phyloP scores from a whole-genome alignment of 2,113 vertebrate genomes.

The Uria aalge region DNA sequence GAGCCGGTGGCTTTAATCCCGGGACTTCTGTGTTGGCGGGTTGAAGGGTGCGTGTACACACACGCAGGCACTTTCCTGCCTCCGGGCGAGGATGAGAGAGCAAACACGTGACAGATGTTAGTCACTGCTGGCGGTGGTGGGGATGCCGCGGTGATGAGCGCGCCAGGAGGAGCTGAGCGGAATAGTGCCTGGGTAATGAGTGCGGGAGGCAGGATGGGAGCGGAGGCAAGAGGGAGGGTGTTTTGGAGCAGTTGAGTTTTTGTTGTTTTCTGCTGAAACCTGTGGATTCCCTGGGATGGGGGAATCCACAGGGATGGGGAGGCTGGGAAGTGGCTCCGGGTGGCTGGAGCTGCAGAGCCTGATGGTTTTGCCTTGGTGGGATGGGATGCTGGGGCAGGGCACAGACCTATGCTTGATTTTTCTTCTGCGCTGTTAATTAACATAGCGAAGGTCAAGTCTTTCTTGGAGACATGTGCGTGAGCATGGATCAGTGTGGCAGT shows the following conservation, averaged over 20 bases:
- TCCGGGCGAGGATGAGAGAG: not conserved
- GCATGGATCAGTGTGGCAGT: not conserved
- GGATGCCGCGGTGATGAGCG: not conserved
- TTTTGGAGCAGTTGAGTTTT: not conserved
- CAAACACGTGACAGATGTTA: not conserved
- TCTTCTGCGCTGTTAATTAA: not conserved
- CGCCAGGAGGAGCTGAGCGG: not conserved
- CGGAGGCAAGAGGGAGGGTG: rapidly evolving
- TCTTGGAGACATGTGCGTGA: not conserved
- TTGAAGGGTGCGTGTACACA: not conserved
- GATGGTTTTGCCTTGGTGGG: not conserved
- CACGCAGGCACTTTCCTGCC: not conserved
- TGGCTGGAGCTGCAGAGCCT: not conserved
- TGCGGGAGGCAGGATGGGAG: not conserved
- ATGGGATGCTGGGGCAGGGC: not conserved
- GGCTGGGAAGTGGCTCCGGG: not conserved
- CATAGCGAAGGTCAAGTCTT: not conserved
- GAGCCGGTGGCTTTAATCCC: not conserved
- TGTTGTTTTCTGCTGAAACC: not conserved
- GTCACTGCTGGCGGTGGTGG: not conserved
- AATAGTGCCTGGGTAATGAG: not conserved
- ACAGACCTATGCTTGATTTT: rapidly evolving
- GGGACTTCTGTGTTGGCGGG: not conserved
- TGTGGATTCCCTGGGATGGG: not conserved
- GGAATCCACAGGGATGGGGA: not conserved